Base-by-base conservation (phyloP, 2,888 invertebrate genomes). In the Archaeoteleia sp. region DNA sequence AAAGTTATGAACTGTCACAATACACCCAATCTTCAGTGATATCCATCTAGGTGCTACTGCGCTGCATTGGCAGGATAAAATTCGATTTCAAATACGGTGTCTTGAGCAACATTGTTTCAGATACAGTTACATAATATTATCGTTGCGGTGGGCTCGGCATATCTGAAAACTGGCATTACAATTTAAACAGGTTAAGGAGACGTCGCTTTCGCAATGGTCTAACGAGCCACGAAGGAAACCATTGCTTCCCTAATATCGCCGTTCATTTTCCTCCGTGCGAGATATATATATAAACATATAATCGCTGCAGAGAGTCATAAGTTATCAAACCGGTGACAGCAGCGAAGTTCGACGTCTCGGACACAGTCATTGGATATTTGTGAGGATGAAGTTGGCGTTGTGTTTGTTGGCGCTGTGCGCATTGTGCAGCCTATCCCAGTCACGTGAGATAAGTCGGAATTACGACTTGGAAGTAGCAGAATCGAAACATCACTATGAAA, bases 391-490 rank as follows among this genome's bases (percentile, higher is more conserved):
- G 46, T 9, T 57, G 23, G 49, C 42, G 43, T 37, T 67, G 34
- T 67, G 58, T 29, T 42, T 73, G 3, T 6, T 70, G 48, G 67
- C 57, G 40, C 4, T 67, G 20, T 55, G 48, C 14, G 61, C 32
- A 8, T 45, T 63, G 9, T 2, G 49, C 5, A 35, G 37, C 13
- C 35, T 63, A 7, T 17, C 53, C 10, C 25, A 51, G 9, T 75
- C 77, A 1, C 87, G 90, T 39, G 87, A 89, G 80, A 86, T 88
- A 69, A 78, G 87, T 35, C 85, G 87, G 14, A 87, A 86, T 66
- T 71, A 76, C n/a, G 90, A 90, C 74, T 81, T 88, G 60, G 88
- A 88, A 61, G 81, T 83, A 15, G 90, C 90, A 0, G 90, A 89
- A 37, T 75, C 78, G 1, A 85, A 86, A 67, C 86, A 88, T 62